Percentiles rank a stretch among this genome's conserved stretches.
These are phyloP conservation scores for Hippocampus guttulatus DNA, from an alignment of 2,113 vertebrate genomes.

Conservation along the genomic window DNA sequence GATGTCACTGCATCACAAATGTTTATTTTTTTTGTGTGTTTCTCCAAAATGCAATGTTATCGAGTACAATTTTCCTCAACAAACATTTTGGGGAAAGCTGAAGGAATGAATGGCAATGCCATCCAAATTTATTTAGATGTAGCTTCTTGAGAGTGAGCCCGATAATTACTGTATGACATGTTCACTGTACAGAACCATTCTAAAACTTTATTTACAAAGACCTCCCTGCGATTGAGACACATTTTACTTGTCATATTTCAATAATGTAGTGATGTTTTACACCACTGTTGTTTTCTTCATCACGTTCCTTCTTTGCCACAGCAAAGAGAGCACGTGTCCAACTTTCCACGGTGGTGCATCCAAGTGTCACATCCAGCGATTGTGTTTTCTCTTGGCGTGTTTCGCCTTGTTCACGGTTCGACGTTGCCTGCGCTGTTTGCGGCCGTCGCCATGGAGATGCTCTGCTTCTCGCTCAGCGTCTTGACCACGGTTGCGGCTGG, in stretches of 20 bases:
- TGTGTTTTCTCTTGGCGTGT: not conserved
- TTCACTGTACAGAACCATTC: not conserved
- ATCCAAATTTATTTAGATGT: not conserved
- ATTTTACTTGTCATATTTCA: not conserved
- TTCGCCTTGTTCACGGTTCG: constrained; percentile 38
- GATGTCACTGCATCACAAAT: too few species aligned
- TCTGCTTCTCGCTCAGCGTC: constrained; percentile 83
- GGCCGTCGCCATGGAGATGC: constrained; percentile 78
- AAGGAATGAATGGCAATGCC: too few species aligned
- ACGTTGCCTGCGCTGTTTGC: constrained; percentile 7
- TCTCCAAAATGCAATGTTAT: too few species aligned
- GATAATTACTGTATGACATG: not conserved
- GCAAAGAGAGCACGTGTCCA: not conserved
- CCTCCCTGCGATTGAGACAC: not conserved
- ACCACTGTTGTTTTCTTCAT: not conserved
- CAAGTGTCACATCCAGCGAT: not conserved
- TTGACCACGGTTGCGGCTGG: constrained; percentile 75
- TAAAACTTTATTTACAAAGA: not conserved
- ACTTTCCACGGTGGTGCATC: not conserved
- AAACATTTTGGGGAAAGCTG: too few species aligned
- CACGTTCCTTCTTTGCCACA: not conserved
- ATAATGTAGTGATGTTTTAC: not conserved
- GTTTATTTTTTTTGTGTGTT: too few species aligned
- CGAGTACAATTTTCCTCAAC: too few species aligned
- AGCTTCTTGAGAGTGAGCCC: not conserved